Percentiles rank a stretch among this genome's conserved stretches.
Conservation (phyloP, 2,888 invertebrate genomes). For the Spatulosminthurus flaviceps region DNA sequence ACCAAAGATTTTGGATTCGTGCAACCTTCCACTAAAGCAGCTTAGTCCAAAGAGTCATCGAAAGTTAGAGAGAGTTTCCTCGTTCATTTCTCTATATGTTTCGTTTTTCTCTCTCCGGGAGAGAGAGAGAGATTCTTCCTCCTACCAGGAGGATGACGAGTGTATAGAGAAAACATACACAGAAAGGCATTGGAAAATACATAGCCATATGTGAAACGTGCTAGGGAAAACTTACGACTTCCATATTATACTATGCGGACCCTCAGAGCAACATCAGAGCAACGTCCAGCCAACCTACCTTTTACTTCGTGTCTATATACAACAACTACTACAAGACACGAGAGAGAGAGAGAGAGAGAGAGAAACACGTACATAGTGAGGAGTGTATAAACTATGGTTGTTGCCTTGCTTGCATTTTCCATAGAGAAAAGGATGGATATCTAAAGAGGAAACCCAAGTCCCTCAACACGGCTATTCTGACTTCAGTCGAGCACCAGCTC, state of each 20-base stretch:
- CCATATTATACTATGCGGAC: constrained; percentile 3
- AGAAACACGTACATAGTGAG: neutral
- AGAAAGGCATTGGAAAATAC: constrained; percentile 1
- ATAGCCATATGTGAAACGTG: constrained; percentile 31
- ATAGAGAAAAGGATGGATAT: neutral
- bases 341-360: no score
- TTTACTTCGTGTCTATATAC: neutral
- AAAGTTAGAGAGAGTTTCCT: constrained; percentile 32
- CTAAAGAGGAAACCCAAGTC: constrained; percentile 36
- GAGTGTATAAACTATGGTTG: neutral
- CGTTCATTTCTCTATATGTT: constrained; percentile 12
- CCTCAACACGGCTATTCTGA: constrained; percentile 50
- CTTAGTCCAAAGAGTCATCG: constrained; percentile 40
- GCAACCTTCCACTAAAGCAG: constrained; percentile 25
- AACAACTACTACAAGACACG: neutral
- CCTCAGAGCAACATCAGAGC: constrained; percentile 8
- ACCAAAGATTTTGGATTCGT: constrained; percentile 19
- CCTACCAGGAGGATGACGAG: neutral
- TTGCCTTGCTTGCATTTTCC: neutral
- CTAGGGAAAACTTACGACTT: constrained; percentile 19
- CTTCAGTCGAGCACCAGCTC: constrained; percentile 63
- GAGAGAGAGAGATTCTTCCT: constrained; percentile 32
- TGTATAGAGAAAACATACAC: neutral
- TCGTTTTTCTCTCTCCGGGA: constrained; percentile 8
- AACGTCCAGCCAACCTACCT: constrained; percentile 26